Conservation (phyloP, 2,113 vertebrate species). For the Calypte anna region DNA sequence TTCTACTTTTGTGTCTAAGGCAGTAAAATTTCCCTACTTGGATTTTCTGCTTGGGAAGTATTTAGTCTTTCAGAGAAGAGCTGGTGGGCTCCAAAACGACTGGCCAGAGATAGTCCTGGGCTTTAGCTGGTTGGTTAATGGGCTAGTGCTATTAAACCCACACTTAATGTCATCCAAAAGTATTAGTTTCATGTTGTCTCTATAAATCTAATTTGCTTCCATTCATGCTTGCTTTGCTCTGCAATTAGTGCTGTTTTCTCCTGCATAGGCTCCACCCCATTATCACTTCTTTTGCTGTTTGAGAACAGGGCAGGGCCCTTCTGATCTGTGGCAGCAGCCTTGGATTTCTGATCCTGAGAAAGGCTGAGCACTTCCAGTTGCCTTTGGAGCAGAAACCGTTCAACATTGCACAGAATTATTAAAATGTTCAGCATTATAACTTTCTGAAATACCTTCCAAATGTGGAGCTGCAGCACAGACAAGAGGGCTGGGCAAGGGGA, state of each 20-base stretch:
- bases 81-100: not conserved
- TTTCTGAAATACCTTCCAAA: conserved; percentile 59
- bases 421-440: conserved; percentile 17
- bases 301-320: not conserved
- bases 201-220: conserved; percentile 54
- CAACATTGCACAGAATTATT: not conserved
- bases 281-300: not conserved
- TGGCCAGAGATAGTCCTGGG: not conserved
- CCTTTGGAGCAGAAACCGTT: not conserved
- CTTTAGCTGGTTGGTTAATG: not conserved
- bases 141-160: not conserved
- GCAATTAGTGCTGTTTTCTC: conserved; percentile 49
- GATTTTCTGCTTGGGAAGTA: not conserved
- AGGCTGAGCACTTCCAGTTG: not conserved
- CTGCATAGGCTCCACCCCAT: conserved; percentile 11
- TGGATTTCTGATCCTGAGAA: not conserved
- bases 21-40: not conserved
- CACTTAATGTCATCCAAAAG: conserved; percentile 26
- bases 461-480: conserved; percentile 54
- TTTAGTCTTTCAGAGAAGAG: not conserved
- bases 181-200: conserved; percentile 32
- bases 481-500: conserved; percentile 66
- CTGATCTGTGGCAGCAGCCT: not conserved
- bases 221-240: conserved; percentile 41
- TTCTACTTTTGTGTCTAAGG: not conserved